Base-by-base conservation (phyloP, 1,140 invertebrate species). In the Neotoxoptera formosana region DNA sequence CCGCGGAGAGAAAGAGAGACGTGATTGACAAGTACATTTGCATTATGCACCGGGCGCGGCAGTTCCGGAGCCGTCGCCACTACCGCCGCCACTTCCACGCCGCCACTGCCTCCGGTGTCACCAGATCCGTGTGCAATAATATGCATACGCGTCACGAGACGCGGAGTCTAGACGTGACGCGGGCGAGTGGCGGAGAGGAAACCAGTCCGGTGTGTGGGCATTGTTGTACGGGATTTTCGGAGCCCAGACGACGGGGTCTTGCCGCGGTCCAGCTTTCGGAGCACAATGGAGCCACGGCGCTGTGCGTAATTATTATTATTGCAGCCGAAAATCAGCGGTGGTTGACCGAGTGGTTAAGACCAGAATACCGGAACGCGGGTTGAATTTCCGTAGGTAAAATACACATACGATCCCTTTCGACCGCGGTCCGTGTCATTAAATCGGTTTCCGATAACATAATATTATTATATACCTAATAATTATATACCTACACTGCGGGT, bases 1-100 rank as follows among this genome's bases (percentile, higher is more conserved):
- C 84, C 36, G 34, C 84, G 25, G 90, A 47, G 90, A 91, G 60
- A 48, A 45, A 76, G 90, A 45, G 90, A 91, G 67, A 51, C 90
- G 91, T 93, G 91, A 93, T 93, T 93, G 91, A 93, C 91, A 93
- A 93, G 91, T 93, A 93, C 91, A 93, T 93, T 93, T 93, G 91
- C 91, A 93, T 93, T 93, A 56, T 93, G 34, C 30, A 34, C 47
- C 91, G 91, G 41, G 45, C 21, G n/a, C 90, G 90, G 25, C 34
- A 60, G 34, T 41, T 84, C 83, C 83, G 83, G 83, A 23, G 84
- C 84, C 41, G 84, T 30, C 34, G 25, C 7, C n/a, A 25, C 56
- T 20, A 25, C 60, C 67, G 34, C 48, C 41, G 76, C 41, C 89
- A 90, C 56, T 76, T 91, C 67, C 23, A n/a, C 20, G 36, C 23